These are phyloP conservation scores for Caiman crocodilus DNA, from an alignment of 2,797 vertebrate species.

Conservation along the genomic window DNA sequence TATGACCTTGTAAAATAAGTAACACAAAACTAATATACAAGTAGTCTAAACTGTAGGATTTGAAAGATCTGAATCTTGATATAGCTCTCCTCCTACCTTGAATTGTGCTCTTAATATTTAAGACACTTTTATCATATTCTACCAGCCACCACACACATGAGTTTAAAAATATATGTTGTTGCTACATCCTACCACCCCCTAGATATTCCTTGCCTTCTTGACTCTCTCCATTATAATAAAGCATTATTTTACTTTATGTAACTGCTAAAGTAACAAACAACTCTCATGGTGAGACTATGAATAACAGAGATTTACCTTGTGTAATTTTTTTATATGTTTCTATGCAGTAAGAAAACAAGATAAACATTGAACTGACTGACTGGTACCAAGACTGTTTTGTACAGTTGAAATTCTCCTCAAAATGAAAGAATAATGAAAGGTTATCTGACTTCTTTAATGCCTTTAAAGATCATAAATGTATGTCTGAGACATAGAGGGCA, in stretches of 20 bases:
- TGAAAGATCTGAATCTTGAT: background rate
- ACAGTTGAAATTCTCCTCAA: background rate
- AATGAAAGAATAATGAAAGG: fast-evolving
- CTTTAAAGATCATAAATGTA: background rate
- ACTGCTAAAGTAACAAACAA: background rate
- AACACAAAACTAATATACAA: background rate
- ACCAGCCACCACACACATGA: background rate
- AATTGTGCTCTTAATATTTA: background rate
- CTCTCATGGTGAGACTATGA: background rate
- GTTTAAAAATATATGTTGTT: background rate
- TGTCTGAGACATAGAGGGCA: background rate
- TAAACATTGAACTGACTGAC: background rate
- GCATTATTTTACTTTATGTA: background rate
- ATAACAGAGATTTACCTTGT: background rate
- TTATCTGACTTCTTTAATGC: background rate
- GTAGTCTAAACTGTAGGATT: background rate
- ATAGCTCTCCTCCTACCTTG: background rate
- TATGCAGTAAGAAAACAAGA: background rate
- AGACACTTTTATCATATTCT: background rate
- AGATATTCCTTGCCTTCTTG: background rate
- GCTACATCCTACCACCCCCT: background rate
- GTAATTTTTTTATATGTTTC: background rate
- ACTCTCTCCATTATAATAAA: background rate
- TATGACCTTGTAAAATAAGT: background rate
- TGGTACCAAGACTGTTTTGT: background rate